Conservation (phyloP, 2,888 invertebrate species). For the Monoplex corrugatus region DNA sequence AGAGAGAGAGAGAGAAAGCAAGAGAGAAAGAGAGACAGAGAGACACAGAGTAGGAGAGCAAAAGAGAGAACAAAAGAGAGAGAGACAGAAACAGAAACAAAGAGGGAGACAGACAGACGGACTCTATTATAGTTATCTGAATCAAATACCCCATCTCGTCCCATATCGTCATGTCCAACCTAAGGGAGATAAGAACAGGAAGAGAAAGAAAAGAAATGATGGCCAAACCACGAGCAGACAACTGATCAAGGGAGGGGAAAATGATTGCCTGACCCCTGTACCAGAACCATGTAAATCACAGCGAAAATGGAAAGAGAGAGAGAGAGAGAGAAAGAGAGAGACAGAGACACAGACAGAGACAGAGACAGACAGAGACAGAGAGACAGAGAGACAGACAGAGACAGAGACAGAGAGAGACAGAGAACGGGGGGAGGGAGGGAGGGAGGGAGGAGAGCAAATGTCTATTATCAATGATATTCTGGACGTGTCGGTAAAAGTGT, state of each 20-base stretch:
- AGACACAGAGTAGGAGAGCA: background rate
- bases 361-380: constrained; percentile 11
- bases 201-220: no score
- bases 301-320: background rate
- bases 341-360: background rate
- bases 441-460: background rate
- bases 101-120: no score
- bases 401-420: background rate
- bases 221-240: no score
- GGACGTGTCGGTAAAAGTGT: no score
- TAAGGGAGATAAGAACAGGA: background rate
- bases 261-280: no score
- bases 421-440: background rate
- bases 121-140: no score
- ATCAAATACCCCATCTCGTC: no score
- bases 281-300: no score
- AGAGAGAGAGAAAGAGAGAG: background rate
- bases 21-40: constrained; percentile 46
- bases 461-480: background rate
- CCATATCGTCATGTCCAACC: background rate
- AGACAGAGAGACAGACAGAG: constrained; percentile 23
- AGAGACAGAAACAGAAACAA: no score
- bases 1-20: constrained; percentile 47
- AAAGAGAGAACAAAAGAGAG: no score
- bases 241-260: no score